Evolutionary conservation across 2,888 invertebrate species (phyloP), one percentile per base, ranked within the genome.

Genomic region (Arge pagana): DNA sequence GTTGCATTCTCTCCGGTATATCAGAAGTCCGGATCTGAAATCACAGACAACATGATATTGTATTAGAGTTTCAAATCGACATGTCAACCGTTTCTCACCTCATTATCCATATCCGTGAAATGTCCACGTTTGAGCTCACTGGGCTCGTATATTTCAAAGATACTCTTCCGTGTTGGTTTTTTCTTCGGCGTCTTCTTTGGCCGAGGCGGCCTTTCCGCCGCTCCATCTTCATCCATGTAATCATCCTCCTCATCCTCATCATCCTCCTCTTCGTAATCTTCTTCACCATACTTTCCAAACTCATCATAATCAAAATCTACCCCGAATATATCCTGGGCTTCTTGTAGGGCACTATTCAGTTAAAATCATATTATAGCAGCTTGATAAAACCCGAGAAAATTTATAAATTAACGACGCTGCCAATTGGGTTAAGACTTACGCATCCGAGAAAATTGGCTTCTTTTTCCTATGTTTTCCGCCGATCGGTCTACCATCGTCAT

Each of bases 241-340:
- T 90, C 84, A 62, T 92, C 90, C 56, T 90, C 89, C 61, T 89
- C 89, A 36, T 88, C 82, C 50, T 90, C 89, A 7, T 90, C 91
- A 2, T 90, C 90, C 23, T 90, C 90, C 42, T 90, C 90, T 49
- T 89, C 88, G 65, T 93, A 90, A 56, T 90, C 90, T 59, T 93
- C 93, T 48, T 92, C 90, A 4, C 88, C 92, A 68, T 90, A 91
- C 68, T 91, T 91, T 48, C 88, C 87, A 76, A 94, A 91, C 61
- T 94, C 93, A 54, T 93, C 93, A 70, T 90, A 94, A 70, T 94
- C 96, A 78, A 98, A 97, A 75, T 98, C 98, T n/a, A 97, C 96
- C 21, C 98, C 99, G 74, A 99, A 99, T 60, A 98, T 96, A 72
- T 99, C 98, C 77, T 97, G 96, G 48, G 98, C 99, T 77, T 98